Evolutionary conservation across 2,888 invertebrate species (phyloP).

Genomic region (Trichacis sp.): DNA sequence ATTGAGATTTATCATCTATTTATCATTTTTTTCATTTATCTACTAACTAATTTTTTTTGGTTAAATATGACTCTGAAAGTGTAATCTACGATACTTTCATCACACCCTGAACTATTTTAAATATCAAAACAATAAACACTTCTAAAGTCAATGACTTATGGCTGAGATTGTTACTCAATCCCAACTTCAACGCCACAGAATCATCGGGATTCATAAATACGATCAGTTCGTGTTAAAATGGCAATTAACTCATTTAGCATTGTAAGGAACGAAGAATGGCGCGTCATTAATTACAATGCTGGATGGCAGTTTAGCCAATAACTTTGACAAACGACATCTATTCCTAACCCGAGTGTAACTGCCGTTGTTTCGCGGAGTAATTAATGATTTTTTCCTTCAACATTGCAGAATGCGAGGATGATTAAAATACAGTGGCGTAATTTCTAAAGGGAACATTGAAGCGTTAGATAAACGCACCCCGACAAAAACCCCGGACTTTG

Average conservation of each 20-base stretch:
- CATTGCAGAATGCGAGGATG: background rate
- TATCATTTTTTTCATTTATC: too few relatives aligned
- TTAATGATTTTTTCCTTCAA: constrained; percentile 10
- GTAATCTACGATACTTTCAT: too few relatives aligned
- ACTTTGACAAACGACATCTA: constrained; percentile 14
- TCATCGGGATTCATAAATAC: background rate
- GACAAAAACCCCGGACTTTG: background rate
- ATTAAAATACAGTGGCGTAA: constrained; percentile 11
- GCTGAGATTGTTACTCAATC: background rate
- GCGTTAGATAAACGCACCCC: background rate
- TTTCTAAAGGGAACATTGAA: background rate
- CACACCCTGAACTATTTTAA: too few relatives aligned
- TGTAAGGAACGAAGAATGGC: constrained; percentile 5
- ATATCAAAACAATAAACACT: too few relatives aligned
- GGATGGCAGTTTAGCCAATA: constrained; percentile 16
- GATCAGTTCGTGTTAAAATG: background rate
- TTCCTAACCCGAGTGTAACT: constrained; percentile 14
- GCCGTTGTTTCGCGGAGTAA: constrained; percentile 6
- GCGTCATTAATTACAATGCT: constrained; percentile 11
- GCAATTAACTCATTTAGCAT: constrained; percentile 11
- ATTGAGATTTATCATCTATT: too few relatives aligned
- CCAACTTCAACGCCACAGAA: background rate
- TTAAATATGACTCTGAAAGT: too few relatives aligned
- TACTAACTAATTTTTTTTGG: too few relatives aligned
- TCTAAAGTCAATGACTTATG: too few relatives aligned